These are phyloP conservation scores for Apodemus sylvaticus DNA, from an alignment of 2,113 vertebrate genomes.

Conservation along the genomic window DNA sequence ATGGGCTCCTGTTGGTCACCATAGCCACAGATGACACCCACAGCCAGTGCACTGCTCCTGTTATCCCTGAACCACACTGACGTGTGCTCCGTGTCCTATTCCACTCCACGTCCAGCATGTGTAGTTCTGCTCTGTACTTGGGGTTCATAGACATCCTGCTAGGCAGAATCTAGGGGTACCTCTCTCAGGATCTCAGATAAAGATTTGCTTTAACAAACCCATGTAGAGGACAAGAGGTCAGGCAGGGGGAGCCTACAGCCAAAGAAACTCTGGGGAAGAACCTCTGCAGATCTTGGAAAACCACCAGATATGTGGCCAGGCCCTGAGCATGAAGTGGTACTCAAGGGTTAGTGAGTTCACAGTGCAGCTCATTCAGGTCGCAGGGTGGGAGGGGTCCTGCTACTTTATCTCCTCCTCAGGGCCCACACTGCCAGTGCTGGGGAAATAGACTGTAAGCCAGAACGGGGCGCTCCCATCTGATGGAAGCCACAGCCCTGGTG, in stretches of 20 bases:
- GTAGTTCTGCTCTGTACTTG: background rate
- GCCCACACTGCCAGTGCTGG: background rate
- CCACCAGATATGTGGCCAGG: background rate
- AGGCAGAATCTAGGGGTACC: accelerated
- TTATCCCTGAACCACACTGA: accelerated
- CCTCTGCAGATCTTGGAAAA: background rate
- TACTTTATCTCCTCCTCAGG: background rate
- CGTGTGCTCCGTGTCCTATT: accelerated
- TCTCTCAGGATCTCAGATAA: background rate
- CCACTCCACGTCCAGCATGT: accelerated
- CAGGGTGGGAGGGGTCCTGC: accelerated
- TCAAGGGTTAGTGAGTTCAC: background rate
- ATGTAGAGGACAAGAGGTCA: background rate
- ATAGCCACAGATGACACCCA: background rate
- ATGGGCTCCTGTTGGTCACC: accelerated
- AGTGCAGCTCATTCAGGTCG: background rate
- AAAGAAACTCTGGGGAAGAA: background rate
- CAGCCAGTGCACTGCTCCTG: background rate
- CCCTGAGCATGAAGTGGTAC: background rate
- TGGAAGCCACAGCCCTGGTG: background rate
- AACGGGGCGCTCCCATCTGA: background rate
- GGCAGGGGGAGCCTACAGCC: background rate
- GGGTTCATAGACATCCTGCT: background rate
- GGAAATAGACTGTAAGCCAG: background rate
- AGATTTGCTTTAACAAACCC: background rate